Evolutionary conservation across 2,888 invertebrate species (phyloP), one percentile per base, ranked within the genome.

Genomic region (Drosophila setosimentum): DNA sequence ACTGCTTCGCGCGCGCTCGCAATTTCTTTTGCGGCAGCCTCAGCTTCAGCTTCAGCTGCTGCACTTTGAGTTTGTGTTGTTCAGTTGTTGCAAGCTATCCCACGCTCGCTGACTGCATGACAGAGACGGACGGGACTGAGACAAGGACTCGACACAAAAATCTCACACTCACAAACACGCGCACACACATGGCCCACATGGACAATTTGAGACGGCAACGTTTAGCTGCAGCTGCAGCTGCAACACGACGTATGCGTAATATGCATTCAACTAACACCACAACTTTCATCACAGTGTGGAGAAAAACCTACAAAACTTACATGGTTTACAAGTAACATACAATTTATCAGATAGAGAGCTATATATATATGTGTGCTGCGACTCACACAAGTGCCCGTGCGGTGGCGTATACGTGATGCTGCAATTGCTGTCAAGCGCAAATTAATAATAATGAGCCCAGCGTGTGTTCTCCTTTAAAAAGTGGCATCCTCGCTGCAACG

Each of bases 31-130:
- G 83, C 82, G 70, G 83, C 76, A 78, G 70, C 80, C 71, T 66
- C 73, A 77, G 70, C 80, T 73, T 66, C 73, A 77, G 78, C 82
- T 81, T 74, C 72, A 76, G 76, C 76, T 78, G 79, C 73, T 85
- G 88, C 88, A 85, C 78, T 88, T 87, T 83, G 82, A 73, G 75
- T 80, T 86, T 78, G 76, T 79, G 78, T 82, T 86, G 68, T 86
- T 88, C 87, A 86, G 88, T 88, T 82, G 87, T 83, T 86, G 86
- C 87, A 82, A 88, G 86, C 76, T 82, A 85, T 85, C 79, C 87
- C 87, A 81, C 79, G 85, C 81, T 87, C 78, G 79, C 85, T 87
- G 85, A 77, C 80, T 80, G 77, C 67, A 62, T 53, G 84, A 84
- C 83, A 75, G 62, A 82, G 84, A 87, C 87, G 84, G 84, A 85